Percentiles rank a stretch among this genome's conserved stretches.
phyloP scores from a whole-genome alignment of 2,113 vertebrate genomes.

The Dolichallabes microphthalmus region DNA sequence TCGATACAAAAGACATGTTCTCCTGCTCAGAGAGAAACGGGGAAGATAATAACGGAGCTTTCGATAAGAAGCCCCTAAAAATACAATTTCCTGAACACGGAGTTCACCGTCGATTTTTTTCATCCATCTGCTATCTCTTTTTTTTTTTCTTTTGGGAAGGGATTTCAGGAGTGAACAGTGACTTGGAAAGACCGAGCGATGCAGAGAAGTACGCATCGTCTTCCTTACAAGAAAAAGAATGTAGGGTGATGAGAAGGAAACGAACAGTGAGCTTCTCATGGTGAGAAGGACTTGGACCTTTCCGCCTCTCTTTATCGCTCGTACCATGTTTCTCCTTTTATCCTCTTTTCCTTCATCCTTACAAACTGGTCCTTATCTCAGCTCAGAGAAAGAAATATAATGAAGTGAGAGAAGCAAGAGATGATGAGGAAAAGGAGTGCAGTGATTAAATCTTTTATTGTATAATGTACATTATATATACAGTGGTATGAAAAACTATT shows the following conservation, averaged over 20 bases:
- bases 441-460: slow-evolving; percentile 6
- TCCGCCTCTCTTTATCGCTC: slow-evolving; percentile 28
- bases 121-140: neutral
- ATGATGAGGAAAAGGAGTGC: neutral
- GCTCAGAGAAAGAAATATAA: slow-evolving; percentile 9
- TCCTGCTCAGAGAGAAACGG: slow-evolving; percentile 17
- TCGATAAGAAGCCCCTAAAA: slow-evolving; percentile 19
- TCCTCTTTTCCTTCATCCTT: slow-evolving; percentile 1
- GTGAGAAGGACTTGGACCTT: neutral
- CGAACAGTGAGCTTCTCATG: neutral
- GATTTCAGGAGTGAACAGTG: neutral
- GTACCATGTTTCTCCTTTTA: neutral
- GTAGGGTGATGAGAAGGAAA: neutral
- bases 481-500: too few species aligned
- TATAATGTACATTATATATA: slow-evolving; percentile 17
- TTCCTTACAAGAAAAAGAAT: neutral
- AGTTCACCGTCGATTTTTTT: neutral
- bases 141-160: neutral
- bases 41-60: slow-evolving; percentile 27
- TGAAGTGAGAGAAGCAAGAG: neutral
- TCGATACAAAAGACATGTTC: slow-evolving; percentile 38
- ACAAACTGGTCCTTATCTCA: slow-evolving; percentile 25
- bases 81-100: slow-evolving; percentile 14
- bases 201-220: slow-evolving; percentile 6
- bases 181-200: neutral